Conservation (phyloP, 2,888 invertebrate genomes). For the Diplazon laetatorius region DNA sequence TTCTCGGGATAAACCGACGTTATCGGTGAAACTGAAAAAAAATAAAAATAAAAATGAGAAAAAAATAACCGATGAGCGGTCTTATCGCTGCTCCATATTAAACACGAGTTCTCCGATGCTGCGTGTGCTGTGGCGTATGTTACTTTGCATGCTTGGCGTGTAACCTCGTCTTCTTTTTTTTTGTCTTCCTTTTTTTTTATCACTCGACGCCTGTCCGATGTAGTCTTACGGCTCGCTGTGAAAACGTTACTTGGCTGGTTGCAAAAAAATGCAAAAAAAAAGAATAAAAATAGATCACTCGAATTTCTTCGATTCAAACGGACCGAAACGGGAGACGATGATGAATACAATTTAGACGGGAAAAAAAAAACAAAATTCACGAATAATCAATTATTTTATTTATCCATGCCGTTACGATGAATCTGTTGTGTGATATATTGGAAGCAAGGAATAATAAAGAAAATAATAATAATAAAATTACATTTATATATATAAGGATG, state of each 20-base stretch:
- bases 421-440: too few species aligned
- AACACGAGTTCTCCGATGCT: conserved; percentile 64
- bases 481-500: not conserved
- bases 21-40: not conserved
- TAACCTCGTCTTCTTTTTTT: not conserved
- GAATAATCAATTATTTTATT: too few species aligned
- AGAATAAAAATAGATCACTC: conserved; percentile 16
- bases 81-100: conserved; percentile 68
- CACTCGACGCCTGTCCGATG: not conserved
- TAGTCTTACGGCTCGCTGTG: not conserved
- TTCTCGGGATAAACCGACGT: conserved; percentile 5
- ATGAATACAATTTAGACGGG: conserved; percentile 62
- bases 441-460: too few species aligned
- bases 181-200: not conserved
- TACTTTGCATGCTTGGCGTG: conserved; percentile 18
- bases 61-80: conserved; percentile 1
- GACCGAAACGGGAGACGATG: conserved; percentile 39
- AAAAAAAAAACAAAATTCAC: conserved; percentile 38
- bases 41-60: too few species aligned
- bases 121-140: not conserved
- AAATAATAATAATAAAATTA: too few species aligned
- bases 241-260: too few species aligned
- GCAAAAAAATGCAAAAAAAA: too few species aligned
- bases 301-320: too few species aligned
- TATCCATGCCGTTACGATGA: conserved; percentile 73